These are phyloP conservation scores for Hesperia comma DNA, from an alignment of 2,888 invertebrate genomes.

Conservation along the genomic window DNA sequence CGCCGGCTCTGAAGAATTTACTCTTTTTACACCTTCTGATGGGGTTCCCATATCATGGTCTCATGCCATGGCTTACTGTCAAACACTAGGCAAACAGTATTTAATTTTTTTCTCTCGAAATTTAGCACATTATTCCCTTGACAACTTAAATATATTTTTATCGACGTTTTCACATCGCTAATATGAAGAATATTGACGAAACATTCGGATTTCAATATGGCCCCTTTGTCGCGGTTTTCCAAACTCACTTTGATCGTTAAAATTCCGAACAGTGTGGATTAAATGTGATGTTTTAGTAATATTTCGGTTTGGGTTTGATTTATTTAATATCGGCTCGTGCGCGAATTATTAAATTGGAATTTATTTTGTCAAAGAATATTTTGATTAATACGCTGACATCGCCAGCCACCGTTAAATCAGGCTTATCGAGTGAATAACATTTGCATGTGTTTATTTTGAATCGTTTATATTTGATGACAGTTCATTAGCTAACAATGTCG, in stretches of 20 bases:
- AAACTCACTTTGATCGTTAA: constrained; percentile 27
- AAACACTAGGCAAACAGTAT: no score
- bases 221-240: constrained; percentile 28
- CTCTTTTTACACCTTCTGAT: no score
- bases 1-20: no score
- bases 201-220: not conserved
- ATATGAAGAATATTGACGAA: constrained; percentile 19
- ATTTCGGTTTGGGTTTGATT: constrained; percentile 28
- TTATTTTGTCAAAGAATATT: constrained; percentile 40
- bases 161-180: not conserved
- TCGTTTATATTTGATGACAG: constrained; percentile 2
- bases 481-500: not conserved
- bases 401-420: constrained; percentile 23
- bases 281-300: constrained; percentile 19
- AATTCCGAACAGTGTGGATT: constrained; percentile 19
- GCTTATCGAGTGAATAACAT: constrained; percentile 9
- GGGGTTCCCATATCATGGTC: no score
- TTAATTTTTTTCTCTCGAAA: no score
- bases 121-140: no score
- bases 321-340: constrained; percentile 43
- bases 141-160: not conserved
- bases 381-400: constrained; percentile 32
- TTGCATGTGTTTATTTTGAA: not conserved
- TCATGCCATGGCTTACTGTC: no score
- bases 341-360: constrained; percentile 44